phyloP scores from a whole-genome alignment of 2,797 vertebrate species.

The Gambelia wislizenii region DNA sequence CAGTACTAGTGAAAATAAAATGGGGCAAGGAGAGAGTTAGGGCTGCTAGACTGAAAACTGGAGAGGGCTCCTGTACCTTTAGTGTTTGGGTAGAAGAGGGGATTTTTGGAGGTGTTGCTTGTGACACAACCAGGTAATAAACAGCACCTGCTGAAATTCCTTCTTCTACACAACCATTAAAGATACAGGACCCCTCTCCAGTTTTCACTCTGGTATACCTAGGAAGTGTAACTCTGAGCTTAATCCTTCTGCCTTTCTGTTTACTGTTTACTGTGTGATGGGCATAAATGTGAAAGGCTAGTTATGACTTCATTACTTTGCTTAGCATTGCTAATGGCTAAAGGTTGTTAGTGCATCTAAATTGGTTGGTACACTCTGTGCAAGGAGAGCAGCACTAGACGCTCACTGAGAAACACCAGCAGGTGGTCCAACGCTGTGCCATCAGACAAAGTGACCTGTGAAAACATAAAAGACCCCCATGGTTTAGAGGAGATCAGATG shows the following conservation, averaged over 20 bases:
- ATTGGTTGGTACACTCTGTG: conserved; percentile 4
- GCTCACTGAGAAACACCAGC: neutral
- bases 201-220: too few relatives aligned
- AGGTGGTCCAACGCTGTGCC: conserved; percentile 1
- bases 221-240: neutral
- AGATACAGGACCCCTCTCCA: too few relatives aligned
- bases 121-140: too few relatives aligned
- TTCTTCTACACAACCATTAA: too few relatives aligned
- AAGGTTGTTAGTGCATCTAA: neutral
- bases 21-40: neutral
- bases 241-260: neutral
- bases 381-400: neutral
- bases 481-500: neutral
- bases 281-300: neutral
- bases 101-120: too few relatives aligned
- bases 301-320: neutral
- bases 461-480: neutral
- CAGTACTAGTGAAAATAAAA: neutral
- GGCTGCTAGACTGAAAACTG: too few relatives aligned
- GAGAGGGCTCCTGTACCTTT: too few relatives aligned
- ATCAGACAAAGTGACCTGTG: neutral
- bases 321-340: neutral
- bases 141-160: too few relatives aligned
- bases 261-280: neutral
- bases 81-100: too few relatives aligned